Conservation (phyloP, 1,140 invertebrate species). For the Steinernema feltiae region DNA sequence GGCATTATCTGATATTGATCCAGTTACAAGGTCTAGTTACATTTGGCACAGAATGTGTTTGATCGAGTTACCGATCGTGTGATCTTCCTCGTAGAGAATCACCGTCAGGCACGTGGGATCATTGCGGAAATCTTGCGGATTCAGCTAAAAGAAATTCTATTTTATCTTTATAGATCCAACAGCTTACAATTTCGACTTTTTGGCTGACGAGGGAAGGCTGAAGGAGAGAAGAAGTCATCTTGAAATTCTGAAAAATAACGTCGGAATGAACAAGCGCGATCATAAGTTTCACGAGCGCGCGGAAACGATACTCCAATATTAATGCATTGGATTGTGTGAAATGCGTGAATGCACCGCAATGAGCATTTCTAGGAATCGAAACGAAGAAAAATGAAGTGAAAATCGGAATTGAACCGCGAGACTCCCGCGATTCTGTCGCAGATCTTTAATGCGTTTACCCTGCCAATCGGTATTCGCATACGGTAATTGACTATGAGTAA, state of each 20-base stretch:
- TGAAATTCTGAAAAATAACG: not conserved
- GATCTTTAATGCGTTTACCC: too few species aligned
- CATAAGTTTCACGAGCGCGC: too few species aligned
- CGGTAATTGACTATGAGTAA: too few species aligned
- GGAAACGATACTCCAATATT: too few species aligned
- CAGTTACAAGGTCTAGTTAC: constrained; percentile 27
- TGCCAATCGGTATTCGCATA: too few species aligned
- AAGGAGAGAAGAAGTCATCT: not conserved
- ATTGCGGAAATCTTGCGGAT: constrained; percentile 30
- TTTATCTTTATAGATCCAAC: not conserved
- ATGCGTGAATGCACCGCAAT: too few species aligned
- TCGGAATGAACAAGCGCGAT: not conserved
- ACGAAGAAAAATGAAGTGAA: too few species aligned
- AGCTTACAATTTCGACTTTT: constrained; percentile 39
- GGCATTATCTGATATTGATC: constrained; percentile 24
- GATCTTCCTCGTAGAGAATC: constrained; percentile 49
- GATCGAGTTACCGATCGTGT: constrained; percentile 50
- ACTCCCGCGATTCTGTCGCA: too few species aligned
- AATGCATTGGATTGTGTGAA: too few species aligned
- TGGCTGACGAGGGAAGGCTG: constrained; percentile 16
- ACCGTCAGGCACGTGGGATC: constrained; percentile 43
- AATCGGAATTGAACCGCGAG: too few species aligned
- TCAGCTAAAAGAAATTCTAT: constrained; percentile 24
- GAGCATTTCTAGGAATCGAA: too few species aligned
- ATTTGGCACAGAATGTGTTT: constrained; percentile 50